Conservation (phyloP, 2,113 vertebrate species). For the Dascyllus trimaculatus region DNA sequence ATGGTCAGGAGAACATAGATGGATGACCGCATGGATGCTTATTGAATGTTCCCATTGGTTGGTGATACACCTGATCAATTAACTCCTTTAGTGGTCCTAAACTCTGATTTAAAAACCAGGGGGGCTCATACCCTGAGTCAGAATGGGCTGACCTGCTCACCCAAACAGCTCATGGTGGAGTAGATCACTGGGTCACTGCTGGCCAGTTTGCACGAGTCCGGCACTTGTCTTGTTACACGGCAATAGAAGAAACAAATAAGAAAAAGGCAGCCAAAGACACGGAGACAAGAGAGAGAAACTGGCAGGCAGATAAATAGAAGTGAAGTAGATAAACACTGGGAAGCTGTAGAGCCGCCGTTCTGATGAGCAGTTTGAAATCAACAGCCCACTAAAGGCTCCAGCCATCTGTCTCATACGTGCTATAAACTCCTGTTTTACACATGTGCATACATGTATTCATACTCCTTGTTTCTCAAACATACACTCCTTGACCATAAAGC, state of each 20-base stretch:
- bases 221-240: conserved; percentile 8
- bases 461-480: conserved; percentile 3
- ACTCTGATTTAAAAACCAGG: conserved; percentile 22
- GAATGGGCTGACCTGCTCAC: conserved; percentile 42
- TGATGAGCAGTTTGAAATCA: conserved; percentile 55
- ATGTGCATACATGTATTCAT: not conserved
- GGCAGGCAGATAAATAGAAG: conserved; percentile 52
- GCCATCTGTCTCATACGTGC: conserved; percentile 57
- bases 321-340: conserved; percentile 58
- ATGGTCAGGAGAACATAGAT: conserved; percentile 2
- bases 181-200: conserved; percentile 27
- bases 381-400: conserved; percentile 26
- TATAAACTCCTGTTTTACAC: conserved; percentile 24
- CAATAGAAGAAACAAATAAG: conserved; percentile 45
- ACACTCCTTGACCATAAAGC: not conserved
- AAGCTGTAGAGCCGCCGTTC: conserved; percentile 49
- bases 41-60: conserved; percentile 25
- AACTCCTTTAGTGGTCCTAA: not conserved
- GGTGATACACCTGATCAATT: not conserved
- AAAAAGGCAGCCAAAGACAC: conserved; percentile 43
- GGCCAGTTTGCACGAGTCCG: conserved; percentile 48
- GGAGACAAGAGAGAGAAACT: conserved; percentile 38
- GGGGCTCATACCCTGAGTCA: conserved; percentile 12
- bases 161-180: conserved; percentile 26
- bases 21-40: conserved; percentile 9